These are phyloP conservation scores for Tetragonula clypearis DNA, from an alignment of 1,140 invertebrate genomes.

Conservation along the genomic window DNA sequence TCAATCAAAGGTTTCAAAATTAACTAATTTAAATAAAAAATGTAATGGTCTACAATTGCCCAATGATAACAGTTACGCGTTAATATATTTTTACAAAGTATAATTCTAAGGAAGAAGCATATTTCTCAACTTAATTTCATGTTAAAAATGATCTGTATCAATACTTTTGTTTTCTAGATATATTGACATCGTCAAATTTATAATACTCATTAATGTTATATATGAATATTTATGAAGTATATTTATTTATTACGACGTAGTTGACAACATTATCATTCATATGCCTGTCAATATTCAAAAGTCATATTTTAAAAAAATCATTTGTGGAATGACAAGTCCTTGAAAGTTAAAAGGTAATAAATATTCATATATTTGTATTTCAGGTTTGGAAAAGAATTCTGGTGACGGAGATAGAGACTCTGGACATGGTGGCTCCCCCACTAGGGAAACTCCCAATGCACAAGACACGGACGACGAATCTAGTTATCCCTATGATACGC, in stretches of 20 bases:
- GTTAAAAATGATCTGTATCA: too few relatives aligned
- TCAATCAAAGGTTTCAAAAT: too few relatives aligned
- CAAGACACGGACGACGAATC: constrained; percentile 79
- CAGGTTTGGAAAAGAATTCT: constrained; percentile 80
- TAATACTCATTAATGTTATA: neutral
- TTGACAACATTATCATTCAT: neutral
- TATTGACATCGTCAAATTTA: neutral
- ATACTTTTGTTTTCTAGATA: too few relatives aligned
- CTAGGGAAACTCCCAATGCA: constrained; percentile 77
- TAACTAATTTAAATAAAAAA: too few relatives aligned
- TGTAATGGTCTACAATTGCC: too few relatives aligned
- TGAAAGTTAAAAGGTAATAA: neutral
- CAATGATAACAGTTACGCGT: too few relatives aligned
- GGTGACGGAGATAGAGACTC: constrained; percentile 83
- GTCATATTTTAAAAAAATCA: neutral
- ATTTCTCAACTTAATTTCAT: too few relatives aligned
- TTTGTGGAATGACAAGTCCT: neutral
- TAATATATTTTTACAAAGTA: too few relatives aligned
- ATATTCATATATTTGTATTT: neutral
- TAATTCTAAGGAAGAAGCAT: too few relatives aligned
- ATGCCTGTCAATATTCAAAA: neutral
- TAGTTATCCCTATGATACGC: constrained; percentile 78
- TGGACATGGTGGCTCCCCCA: constrained; percentile 81
- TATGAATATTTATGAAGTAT: neutral
- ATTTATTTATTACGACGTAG: neutral